Conservation (phyloP, 2,797 vertebrate genomes). For the Mormyrus proboscirostris region DNA sequence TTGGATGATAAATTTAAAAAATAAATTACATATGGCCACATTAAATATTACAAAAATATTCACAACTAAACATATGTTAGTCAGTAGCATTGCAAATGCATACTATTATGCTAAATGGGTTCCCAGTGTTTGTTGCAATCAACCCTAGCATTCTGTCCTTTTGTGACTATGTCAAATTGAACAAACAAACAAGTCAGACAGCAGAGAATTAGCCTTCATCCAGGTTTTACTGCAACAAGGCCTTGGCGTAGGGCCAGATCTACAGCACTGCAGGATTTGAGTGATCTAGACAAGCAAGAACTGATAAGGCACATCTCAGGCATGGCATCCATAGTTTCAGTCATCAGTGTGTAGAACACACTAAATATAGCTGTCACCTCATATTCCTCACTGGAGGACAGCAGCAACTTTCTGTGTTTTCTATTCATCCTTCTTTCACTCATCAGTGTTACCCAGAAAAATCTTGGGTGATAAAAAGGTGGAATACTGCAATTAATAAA, state of each 20-base stretch:
- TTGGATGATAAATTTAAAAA: not conserved
- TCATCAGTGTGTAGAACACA: conserved; percentile 53
- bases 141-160: not conserved
- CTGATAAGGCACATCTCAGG: conserved; percentile 63
- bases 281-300: conserved; percentile 59
- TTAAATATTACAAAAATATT: not conserved
- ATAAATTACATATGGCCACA: not conserved
- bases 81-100: not conserved
- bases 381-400: conserved; percentile 51
- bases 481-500: conserved; percentile 22
- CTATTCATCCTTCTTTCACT: conserved; percentile 58
- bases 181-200: not conserved
- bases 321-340: conserved; percentile 61
- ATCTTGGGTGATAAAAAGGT: conserved; percentile 46
- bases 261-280: conserved; percentile 32
- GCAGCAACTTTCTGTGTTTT: conserved; percentile 54
- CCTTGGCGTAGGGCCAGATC: not conserved
- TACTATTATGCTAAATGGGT: not conserved
- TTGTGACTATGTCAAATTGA: not conserved
- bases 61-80: not conserved
- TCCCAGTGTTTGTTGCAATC: not conserved
- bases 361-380: conserved; percentile 48
- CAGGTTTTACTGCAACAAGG: not conserved
- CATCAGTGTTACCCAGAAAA: conserved; percentile 52
- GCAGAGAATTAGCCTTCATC: not conserved